Conservation (phyloP, 2,113 vertebrate genomes). For the Catharus bicknelli region DNA sequence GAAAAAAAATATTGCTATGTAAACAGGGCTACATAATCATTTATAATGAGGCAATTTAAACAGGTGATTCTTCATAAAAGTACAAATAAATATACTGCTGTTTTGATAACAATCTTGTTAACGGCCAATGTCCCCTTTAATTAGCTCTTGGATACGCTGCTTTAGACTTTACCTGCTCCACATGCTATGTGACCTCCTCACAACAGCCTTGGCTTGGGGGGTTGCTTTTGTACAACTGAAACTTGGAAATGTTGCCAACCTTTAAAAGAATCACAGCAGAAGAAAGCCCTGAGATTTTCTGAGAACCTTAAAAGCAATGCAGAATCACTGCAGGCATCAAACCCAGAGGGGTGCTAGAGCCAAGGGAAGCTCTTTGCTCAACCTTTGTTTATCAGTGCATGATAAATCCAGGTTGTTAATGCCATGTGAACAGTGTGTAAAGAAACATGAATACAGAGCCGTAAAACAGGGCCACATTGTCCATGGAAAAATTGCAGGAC, state of each 20-base stretch:
- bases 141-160: background rate
- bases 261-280: background rate
- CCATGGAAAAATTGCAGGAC: background rate
- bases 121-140: background rate
- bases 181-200: background rate
- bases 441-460: background rate
- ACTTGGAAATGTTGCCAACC: background rate
- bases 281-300: background rate
- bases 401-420: background rate
- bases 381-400: background rate
- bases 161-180: rapidly evolving
- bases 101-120: slow-evolving; percentile 15
- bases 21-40: background rate
- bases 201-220: background rate
- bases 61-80: background rate
- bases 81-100: background rate
- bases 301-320: background rate
- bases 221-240: background rate
- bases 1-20: slow-evolving; percentile 13
- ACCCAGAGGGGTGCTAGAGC: background rate
- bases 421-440: background rate
- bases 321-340: background rate
- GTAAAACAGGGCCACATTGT: background rate
- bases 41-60: background rate
- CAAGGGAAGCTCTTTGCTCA: background rate